Evolutionary conservation across 2,888 invertebrate genomes (phyloP), one percentile per base, ranked within the genome.

Genomic region (Polyploca ridens): DNA sequence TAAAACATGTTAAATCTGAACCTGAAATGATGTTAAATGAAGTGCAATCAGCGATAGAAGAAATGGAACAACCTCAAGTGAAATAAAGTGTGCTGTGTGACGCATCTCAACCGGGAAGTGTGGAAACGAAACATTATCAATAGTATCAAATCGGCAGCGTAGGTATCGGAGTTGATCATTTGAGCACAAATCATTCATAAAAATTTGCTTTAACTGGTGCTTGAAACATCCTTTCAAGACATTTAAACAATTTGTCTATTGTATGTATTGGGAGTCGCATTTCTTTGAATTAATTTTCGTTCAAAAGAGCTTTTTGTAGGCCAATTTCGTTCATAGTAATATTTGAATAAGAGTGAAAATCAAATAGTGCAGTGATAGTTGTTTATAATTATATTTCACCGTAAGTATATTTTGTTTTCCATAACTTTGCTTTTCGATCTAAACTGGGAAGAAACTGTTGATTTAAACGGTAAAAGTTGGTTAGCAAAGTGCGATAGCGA

Each of bases 371-470:
- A 54, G 54, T 54, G 54, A 49, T 49, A 49, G 49, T 19, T 54
- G 10, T n/a, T n/a, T 41, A 41, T 11, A 46, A 19, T 19, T 5
- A 49, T 49, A 54, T 19, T 54, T 54, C 46, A 54, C n/a, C 54
- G 54, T 54, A 54, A 54, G 54, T 54, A 54, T 54, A 54, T 54
- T 38, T 41, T 62, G 33, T 33, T 44, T 16, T 49, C n/a, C 16
- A 19, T 54, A 16, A 54, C 49, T 54, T 46, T 54, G 54, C 54
- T 19, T 54, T 16, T 10, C n/a, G 19, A 54, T 3, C 49, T 41
- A 0, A 41, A 13, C 41, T 41, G 41, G 13, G 41, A 41, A 41
- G 41, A 13, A 38, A 38, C 11, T 8, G 38, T 33, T n/a, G n/a
- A n/a, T n/a, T n/a, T n/a, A n/a, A n/a, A n/a, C n/a, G 35, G 35